phyloP scores from a whole-genome alignment of 2,888 invertebrate species.

The Tryphoninae sp. region DNA sequence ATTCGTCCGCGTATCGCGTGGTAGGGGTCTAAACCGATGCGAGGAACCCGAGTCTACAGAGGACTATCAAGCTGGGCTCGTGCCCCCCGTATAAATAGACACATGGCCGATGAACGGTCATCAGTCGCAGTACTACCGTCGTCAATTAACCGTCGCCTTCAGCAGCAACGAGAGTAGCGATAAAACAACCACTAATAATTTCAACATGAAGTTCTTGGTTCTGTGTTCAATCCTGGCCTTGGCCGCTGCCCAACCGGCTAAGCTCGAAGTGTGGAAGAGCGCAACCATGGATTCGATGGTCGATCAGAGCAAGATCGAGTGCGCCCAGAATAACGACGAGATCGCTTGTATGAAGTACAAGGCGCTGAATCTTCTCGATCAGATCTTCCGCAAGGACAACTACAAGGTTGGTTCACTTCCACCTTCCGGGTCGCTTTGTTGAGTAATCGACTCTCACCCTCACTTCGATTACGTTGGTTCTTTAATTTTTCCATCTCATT shows the following conservation, averaged over 20 bases:
- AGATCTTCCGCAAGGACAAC: slow-evolving; percentile 89
- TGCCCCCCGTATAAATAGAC: slow-evolving; percentile 79
- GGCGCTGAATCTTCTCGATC: slow-evolving; percentile 90
- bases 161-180: slow-evolving; percentile 58
- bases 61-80: slow-evolving; percentile 48
- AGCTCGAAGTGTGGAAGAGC: slow-evolving; percentile 87
- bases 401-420: slow-evolving; percentile 84
- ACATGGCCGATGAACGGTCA: slow-evolving; percentile 75
- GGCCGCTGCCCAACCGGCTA: slow-evolving; percentile 85
- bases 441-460: slow-evolving; percentile 9
- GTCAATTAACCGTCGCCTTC: slow-evolving; percentile 70
- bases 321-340: slow-evolving; percentile 89
- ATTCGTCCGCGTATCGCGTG: slow-evolving; percentile 72
- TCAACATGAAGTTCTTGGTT: slow-evolving; percentile 74
- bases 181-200: slow-evolving; percentile 40
- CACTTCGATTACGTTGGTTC: not conserved
- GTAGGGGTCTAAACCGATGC: slow-evolving; percentile 68
- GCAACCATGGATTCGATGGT: slow-evolving; percentile 88
- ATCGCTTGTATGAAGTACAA: slow-evolving; percentile 92
- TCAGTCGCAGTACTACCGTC: slow-evolving; percentile 77
- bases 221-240: slow-evolving; percentile 83
- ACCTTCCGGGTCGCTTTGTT: slow-evolving; percentile 3
- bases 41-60: slow-evolving; percentile 54
- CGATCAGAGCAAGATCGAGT: slow-evolving; percentile 89
- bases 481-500: slow-evolving; percentile 2